Base-by-base conservation (phyloP, 1,140 invertebrate genomes). In the Monochamus saltuarius region DNA sequence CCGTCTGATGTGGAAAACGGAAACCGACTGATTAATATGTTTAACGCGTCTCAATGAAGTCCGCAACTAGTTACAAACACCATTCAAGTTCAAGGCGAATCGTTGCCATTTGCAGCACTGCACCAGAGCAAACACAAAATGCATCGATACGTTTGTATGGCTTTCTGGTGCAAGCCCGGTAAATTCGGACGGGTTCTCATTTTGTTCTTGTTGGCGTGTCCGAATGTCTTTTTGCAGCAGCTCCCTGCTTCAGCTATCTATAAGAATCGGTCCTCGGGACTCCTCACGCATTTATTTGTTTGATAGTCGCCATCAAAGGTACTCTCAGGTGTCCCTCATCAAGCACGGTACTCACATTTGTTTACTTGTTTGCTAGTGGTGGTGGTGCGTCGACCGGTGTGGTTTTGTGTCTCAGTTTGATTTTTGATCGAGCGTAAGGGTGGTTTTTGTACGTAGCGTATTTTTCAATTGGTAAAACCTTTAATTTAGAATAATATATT, bases 21-120 rank as follows among this genome's bases (percentile, higher is more conserved):
- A n/a, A 13, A 42, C 39, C 2, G n/a, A 42, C 2, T 4, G 39
- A 42, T 42, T 42, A 4, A n/a, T 13, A 42, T 42, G 39, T 13
- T 2, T 42, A 42, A 42, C 16, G 16, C 22, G 22, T 29, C 22
- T 29, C 22, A 29, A 3, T 29, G 22, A 29, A 29, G 22, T 50
- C 8, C 29, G 34, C 29, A 50, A 29, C 22, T 29, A 29, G 22
- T 29, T 29, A 29, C 6, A 29, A 38, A 36, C 35, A 37, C 7
- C 9, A 29, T 11, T 37, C 63, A 68, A 63, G 66, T 68, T 68
- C 66, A 68, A 65, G 66, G 66, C 37, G 19, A 65, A 62, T 68
- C 66, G 54, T 62, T 68, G 66, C 45, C 64, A 68, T 67, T 67
- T 66, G 7, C n/a, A 29, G 14, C 22, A 56, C 35, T 62, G 62